Conservation (phyloP, 1,140 invertebrate species). For the Centruroides vittatus region DNA sequence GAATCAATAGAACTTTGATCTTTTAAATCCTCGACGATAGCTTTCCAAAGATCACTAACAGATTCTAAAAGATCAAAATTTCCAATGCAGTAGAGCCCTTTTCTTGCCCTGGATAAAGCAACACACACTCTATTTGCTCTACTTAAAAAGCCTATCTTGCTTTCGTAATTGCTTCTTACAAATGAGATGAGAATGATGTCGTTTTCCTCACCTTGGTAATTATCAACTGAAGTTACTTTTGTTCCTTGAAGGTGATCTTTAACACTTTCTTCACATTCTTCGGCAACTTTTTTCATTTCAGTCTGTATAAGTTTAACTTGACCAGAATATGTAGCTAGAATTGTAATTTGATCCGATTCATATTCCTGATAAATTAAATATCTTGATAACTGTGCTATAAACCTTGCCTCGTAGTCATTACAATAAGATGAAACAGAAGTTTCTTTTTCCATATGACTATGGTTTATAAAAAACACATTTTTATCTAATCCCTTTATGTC, state of each 20-base stretch:
- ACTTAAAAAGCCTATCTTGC: conserved; percentile 57
- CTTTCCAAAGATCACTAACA: neutral
- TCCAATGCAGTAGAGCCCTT: conserved; percentile 49
- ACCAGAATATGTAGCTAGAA: conserved; percentile 48
- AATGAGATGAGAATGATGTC: conserved; percentile 68
- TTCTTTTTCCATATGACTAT: neutral
- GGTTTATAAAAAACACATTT: conserved; percentile 8
- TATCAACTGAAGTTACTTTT: conserved; percentile 53
- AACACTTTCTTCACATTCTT: neutral
- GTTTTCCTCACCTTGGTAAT: conserved; percentile 72
- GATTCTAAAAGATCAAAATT: conserved; percentile 44
- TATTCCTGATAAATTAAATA: conserved; percentile 46
- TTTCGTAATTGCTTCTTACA: conserved; percentile 52
- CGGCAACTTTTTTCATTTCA: conserved; percentile 9
- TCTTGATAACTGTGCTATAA: conserved; percentile 38
- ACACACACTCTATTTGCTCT: conserved; percentile 65
- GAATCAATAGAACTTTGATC: neutral
- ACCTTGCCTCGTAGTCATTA: conserved; percentile 43
- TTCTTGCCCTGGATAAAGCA: conserved; percentile 60
- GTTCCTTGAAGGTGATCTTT: neutral
- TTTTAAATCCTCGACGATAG: neutral
- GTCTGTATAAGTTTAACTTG: conserved; percentile 24
- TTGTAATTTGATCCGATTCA: conserved; percentile 40
- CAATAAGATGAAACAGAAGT: neutral
- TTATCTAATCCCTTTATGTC: neutral